Base-by-base conservation (phyloP, 2,797 vertebrate species). In the Acropternis orthonyx region DNA sequence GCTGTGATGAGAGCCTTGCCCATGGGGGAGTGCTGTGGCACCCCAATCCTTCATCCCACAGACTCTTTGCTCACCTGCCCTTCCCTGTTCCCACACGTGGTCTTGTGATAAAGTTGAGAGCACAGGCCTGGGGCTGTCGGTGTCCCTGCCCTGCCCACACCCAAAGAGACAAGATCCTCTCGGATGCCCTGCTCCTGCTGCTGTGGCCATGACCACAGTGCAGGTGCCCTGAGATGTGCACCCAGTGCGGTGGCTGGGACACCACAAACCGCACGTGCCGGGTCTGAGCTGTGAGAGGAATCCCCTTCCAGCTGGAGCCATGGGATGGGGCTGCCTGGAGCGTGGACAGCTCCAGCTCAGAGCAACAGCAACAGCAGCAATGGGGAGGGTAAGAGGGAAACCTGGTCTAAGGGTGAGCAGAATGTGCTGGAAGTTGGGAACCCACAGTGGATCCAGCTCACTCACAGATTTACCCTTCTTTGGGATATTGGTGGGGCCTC, bases 261-360 rank as follows among this genome's bases (percentile, higher is more conserved):
- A 72, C 66, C 39, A 13, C n/a, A 12, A 0, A 0, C 37, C 51
- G n/a, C 28, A 9, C 21, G 46, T 2, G 0, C 30, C 37, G 17
- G 14, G 5, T 36, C 22, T 32, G 61, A 88, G 36, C 32, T 43
- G 28, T 6, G 27, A 12, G 8, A 24, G 36, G 10, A 44, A 30
- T 24, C 2, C 2, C 41, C 7, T 48, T 27, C 24, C 1, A 2
- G 39, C 12, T 26, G 37, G 59, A 61, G 43, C 22, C 41, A 9
- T 18, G 59, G 66, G 36, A 15, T 27, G 11, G 23, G 28, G 12
- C 48, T 72, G 5, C 7, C 46, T 6, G 16, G 43, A 89, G 37
- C 36, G 26, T 16, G 65, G n/a, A 8, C 3, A 37, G 27, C 17
- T 46, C 44, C 28, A 34, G 34, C 24, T 75, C 12, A 10, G n/a